Evolutionary conservation across 2,797 vertebrate genomes (phyloP).

Genomic region (Cuculus canorus): DNA sequence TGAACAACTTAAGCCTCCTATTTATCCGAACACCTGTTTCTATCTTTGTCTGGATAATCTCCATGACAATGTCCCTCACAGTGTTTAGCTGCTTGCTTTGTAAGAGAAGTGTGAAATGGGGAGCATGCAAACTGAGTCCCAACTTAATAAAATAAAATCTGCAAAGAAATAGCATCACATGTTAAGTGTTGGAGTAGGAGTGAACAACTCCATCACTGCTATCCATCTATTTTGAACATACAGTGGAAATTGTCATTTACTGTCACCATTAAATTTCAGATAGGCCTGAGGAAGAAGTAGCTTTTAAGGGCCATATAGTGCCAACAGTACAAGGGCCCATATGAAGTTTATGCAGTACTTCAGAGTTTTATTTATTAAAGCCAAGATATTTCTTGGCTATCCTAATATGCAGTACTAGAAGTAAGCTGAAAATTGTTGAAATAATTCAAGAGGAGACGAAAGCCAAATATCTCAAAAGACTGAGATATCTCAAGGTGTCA

Average conservation of each 20-base stretch:
- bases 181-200: neutral
- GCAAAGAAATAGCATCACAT: neutral
- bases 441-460: neutral
- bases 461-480: neutral
- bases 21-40: constrained; percentile 31
- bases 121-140: neutral
- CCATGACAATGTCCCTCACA: constrained; percentile 35
- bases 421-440: neutral
- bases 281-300: neutral
- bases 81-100: neutral
- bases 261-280: neutral
- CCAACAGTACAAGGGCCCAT: neutral
- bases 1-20: neutral
- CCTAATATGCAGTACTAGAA: neutral
- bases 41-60: constrained; percentile 30
- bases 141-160: neutral
- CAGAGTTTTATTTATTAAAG: neutral
- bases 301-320: neutral
- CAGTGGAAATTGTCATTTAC: neutral
- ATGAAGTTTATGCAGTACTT: neutral
- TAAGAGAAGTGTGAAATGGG: neutral
- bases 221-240: neutral
- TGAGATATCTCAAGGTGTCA: neutral
- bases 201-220: neutral
- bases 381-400: neutral